phyloP scores from a whole-genome alignment of 1,140 invertebrate species.

The Melipona quadrifasciata region DNA sequence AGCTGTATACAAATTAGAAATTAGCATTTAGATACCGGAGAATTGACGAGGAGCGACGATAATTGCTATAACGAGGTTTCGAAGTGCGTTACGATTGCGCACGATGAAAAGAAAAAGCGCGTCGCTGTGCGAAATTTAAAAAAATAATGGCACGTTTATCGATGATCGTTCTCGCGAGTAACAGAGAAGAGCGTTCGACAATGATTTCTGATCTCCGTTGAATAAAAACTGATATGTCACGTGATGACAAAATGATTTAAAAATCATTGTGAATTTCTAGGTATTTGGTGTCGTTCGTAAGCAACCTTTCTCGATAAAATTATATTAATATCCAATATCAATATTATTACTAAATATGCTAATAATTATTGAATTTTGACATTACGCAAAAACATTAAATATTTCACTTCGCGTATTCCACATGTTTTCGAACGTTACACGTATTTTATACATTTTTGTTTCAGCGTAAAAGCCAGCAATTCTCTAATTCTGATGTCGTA shows the following conservation, averaged over 20 bases:
- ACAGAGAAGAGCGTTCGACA: neutral
- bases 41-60: slow-evolving; percentile 17
- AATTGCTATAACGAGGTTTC: slow-evolving; percentile 30
- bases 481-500: neutral
- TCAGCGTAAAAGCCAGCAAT: neutral
- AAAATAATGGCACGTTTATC: neutral
- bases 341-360: too few species aligned
- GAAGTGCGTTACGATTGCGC: slow-evolving; percentile 4
- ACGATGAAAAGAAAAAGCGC: neutral
- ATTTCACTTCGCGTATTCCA: neutral
- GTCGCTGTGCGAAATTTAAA: neutral
- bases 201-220: neutral
- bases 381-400: too few species aligned
- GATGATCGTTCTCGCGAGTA: neutral
- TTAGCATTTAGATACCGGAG: neutral
- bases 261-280: too few species aligned
- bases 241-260: too few species aligned
- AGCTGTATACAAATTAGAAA: neutral
- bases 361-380: too few species aligned
- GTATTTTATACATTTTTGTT: too few species aligned
- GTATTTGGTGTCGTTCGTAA: too few species aligned
- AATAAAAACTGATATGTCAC: too few species aligned
- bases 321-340: too few species aligned
- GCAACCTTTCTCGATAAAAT: too few species aligned
- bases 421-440: too few species aligned